phyloP scores from a whole-genome alignment of 1,140 invertebrate species.

The Probaryconus sp. region DNA sequence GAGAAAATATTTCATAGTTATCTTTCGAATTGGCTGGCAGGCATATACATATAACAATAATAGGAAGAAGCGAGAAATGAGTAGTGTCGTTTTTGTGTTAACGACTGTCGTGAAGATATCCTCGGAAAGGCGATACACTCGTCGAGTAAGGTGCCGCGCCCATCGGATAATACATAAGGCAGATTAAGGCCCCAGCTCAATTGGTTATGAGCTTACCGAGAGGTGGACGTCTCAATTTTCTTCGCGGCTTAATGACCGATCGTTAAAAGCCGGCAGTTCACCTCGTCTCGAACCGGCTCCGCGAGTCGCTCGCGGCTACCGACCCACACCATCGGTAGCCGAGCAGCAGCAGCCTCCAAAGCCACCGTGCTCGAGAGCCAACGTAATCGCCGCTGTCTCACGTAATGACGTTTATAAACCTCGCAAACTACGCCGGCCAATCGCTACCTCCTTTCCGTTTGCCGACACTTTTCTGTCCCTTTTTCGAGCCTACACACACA shows the following conservation, averaged over 20 bases:
- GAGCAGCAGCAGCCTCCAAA: slow-evolving; percentile 34
- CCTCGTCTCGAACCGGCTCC: slow-evolving; percentile 68
- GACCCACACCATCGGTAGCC: slow-evolving; percentile 48
- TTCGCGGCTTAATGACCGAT: slow-evolving; percentile 74
- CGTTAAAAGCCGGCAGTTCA: slow-evolving; percentile 68
- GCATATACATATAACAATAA: slow-evolving; percentile 34
- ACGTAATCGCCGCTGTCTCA: slow-evolving; percentile 42
- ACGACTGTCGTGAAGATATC: slow-evolving; percentile 46
- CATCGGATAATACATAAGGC: slow-evolving; percentile 68
- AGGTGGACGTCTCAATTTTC: slow-evolving; percentile 74
- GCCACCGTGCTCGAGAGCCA: too few species aligned
- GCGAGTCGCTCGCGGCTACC: slow-evolving; percentile 52
- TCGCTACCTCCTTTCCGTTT: slow-evolving; percentile 39
- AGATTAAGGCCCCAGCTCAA: slow-evolving; percentile 68
- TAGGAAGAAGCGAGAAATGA: slow-evolving; percentile 39
- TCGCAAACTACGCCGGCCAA: slow-evolving; percentile 36
- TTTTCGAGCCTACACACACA: slow-evolving; percentile 19
- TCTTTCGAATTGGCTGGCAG: slow-evolving; percentile 34
- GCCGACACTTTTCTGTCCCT: slow-evolving; percentile 45
- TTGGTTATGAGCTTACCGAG: slow-evolving; percentile 66
- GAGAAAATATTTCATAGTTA: slow-evolving; percentile 43
- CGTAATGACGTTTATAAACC: slow-evolving; percentile 67
- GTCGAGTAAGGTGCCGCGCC: slow-evolving; percentile 57
- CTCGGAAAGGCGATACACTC: slow-evolving; percentile 47
- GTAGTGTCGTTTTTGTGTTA: slow-evolving; percentile 34